Base-by-base conservation (phyloP, 2,797 vertebrate species). In the Clarias fuscus region DNA sequence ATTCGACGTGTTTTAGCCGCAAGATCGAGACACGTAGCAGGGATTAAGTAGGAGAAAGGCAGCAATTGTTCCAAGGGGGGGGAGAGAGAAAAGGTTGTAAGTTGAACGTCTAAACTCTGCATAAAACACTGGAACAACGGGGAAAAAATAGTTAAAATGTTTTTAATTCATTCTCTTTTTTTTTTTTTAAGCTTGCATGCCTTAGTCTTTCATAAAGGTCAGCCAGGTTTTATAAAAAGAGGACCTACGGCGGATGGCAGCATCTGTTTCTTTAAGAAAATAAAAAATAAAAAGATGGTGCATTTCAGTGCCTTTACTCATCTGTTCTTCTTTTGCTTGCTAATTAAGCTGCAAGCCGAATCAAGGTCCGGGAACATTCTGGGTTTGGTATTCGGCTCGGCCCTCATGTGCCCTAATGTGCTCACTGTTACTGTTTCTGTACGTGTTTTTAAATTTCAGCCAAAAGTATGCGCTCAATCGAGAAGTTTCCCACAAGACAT, bases 371-470 rank as follows among this genome's bases (percentile, higher is more conserved):
- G 33, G 56, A 59, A 62, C 0, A 59, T 40, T 64, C 33, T 8
- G 27, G 58, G 58, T 10, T 59, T 65, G 61, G 71, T 67, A 24
- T 71, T 76, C 30, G 1, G 14, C 20, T 27, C 82, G 10, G 71
- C 11, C 11, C 20, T 37, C 27, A 10, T 68, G 20, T 68, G 15
- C 61, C 68, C 22, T 53, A 33, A 37, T 64, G 58, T 68, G 13
- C 73, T 64, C 53, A 4, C 71, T 86, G 71, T 33, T 53, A 11
- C 48, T 53, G 8, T 77, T 65, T 73, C 43, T 83, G 59, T 81
- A 59, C 65, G 68, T 27, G 43, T 78, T 87, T 78, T 87, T 80
- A 85, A 81, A 82, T 82, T n/a, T 33, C 48, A 62, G 40, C 76
- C 76, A 70, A 24, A 78, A 53, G 17, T 80, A 78, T 72, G 53